These are phyloP conservation scores for Meiosimyza decipiens DNA, from an alignment of 2,888 invertebrate genomes.

Conservation along the genomic window DNA sequence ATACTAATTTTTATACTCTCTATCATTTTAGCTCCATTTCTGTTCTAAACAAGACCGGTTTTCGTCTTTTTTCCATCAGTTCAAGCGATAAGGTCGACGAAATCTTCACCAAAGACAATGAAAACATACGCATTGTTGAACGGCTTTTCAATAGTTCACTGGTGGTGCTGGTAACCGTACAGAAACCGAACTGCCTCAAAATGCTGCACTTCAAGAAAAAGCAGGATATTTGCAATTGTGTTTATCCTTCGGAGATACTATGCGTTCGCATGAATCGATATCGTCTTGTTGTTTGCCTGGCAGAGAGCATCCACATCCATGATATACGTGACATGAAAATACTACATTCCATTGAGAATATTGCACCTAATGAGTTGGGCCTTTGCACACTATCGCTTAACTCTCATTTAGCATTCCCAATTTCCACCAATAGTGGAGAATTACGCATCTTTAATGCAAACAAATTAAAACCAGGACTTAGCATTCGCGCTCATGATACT, in stretches of 20 bases:
- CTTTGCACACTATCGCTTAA: conserved; percentile 64
- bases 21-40: conserved; percentile 60
- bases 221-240: conserved; percentile 66
- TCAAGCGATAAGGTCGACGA: conserved; percentile 64
- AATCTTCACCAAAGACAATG: conserved; percentile 64
- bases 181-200: conserved; percentile 64
- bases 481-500: conserved; percentile 64
- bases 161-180: conserved; percentile 64
- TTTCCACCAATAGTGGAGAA: conserved; percentile 60
- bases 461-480: conserved; percentile 58
- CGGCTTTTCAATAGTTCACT: conserved; percentile 65
- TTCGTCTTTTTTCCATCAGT: conserved; percentile 62
- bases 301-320: conserved; percentile 66
- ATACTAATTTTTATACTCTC: neutral
- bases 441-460: conserved; percentile 64
- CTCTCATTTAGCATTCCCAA: conserved; percentile 66
- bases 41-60: conserved; percentile 59
- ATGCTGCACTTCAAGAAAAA: conserved; percentile 67
- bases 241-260: conserved; percentile 64
- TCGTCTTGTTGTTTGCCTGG: conserved; percentile 62
- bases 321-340: conserved; percentile 67
- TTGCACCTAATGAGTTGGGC: conserved; percentile 62
- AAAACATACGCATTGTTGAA: conserved; percentile 64
- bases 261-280: conserved; percentile 66
- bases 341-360: conserved; percentile 63